A percentile compares a stretch with the other conserved stretches of the same genome.
Evolutionary conservation across 2,797 vertebrate species (phyloP).

Genomic region (Antrozous pallidus): DNA sequence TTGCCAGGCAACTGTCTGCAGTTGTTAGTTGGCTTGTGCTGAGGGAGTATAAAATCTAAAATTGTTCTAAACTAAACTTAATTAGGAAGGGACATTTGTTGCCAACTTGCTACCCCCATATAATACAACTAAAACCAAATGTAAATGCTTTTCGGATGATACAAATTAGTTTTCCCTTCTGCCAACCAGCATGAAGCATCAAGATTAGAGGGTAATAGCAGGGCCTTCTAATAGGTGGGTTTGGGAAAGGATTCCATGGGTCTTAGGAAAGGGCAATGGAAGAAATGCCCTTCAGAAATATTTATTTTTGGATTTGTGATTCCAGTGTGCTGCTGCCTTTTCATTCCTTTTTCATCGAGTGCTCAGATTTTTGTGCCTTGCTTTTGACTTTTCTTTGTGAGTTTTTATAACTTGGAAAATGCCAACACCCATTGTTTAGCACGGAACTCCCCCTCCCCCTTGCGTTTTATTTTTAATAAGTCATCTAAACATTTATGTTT

Average conservation of each 20-base stretch:
- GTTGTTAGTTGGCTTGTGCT: constrained; percentile 11
- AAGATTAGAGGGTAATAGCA: not conserved
- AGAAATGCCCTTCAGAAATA: constrained; percentile 37
- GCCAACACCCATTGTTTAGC: constrained; percentile 16
- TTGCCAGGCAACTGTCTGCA: not conserved
- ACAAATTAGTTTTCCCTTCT: constrained; percentile 54
- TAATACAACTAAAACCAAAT: constrained; percentile 59
- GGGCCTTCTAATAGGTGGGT: constrained; percentile 45
- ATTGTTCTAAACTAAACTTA: constrained; percentile 57
- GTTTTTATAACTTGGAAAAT: constrained; percentile 52
- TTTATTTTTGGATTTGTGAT: constrained; percentile 63
- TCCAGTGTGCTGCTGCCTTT: constrained; percentile 36
- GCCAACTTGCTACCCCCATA: constrained; percentile 44
- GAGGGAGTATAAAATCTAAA: constrained; percentile 58
- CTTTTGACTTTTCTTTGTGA: constrained; percentile 57
- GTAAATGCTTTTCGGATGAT: constrained; percentile 57
- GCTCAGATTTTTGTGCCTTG: constrained; percentile 49
- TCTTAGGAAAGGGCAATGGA: constrained; percentile 30
- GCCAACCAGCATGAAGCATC: not conserved
- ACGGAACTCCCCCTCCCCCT: not conserved
- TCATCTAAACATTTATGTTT: not conserved
- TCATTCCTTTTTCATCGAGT: constrained; percentile 23
- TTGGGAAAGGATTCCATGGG: constrained; percentile 32
- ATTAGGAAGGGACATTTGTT: constrained; percentile 64
- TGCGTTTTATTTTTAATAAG: not conserved